Evolutionary conservation across 2,113 vertebrate genomes (phyloP).

Genomic region (Potamarius usumacintae): DNA sequence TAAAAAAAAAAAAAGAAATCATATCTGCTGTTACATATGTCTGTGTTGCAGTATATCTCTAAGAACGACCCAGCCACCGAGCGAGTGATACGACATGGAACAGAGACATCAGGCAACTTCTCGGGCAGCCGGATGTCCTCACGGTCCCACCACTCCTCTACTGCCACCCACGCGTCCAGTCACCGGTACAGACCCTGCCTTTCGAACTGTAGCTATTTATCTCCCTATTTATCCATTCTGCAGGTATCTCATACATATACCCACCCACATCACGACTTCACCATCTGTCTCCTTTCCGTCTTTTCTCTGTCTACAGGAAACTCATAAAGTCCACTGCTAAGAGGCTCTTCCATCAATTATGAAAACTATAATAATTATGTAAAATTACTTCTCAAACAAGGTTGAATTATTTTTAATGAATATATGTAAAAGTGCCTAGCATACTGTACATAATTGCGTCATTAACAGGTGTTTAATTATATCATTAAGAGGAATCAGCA

Average conservation of each 20-base stretch:
- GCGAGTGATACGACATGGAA: conserved; percentile 89
- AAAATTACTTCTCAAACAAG: neutral
- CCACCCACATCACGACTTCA: neutral
- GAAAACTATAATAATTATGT: neutral
- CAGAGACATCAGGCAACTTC: conserved; percentile 87
- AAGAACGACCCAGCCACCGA: conserved; percentile 92
- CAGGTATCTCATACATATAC: neutral
- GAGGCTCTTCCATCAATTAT: neutral
- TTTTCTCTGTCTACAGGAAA: neutral
- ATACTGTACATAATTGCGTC: neutral
- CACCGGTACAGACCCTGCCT: conserved; percentile 70
- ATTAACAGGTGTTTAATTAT: neutral
- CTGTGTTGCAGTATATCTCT: conserved; percentile 83
- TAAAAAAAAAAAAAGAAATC: neutral
- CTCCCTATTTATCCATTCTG: neutral
- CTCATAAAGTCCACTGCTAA: neutral
- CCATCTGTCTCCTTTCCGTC: neutral
- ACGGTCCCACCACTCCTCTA: conserved; percentile 92
- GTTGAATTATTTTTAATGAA: neutral
- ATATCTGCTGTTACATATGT: conserved; percentile 40
- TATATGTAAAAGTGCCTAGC: neutral
- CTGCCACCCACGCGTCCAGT: conserved; percentile 92
- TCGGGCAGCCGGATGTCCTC: conserved; percentile 93
- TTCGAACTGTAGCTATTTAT: neutral
- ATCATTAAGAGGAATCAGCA: neutral